Conservation (phyloP, 2,797 vertebrate genomes). For the Pangasius mekongensis region DNA sequence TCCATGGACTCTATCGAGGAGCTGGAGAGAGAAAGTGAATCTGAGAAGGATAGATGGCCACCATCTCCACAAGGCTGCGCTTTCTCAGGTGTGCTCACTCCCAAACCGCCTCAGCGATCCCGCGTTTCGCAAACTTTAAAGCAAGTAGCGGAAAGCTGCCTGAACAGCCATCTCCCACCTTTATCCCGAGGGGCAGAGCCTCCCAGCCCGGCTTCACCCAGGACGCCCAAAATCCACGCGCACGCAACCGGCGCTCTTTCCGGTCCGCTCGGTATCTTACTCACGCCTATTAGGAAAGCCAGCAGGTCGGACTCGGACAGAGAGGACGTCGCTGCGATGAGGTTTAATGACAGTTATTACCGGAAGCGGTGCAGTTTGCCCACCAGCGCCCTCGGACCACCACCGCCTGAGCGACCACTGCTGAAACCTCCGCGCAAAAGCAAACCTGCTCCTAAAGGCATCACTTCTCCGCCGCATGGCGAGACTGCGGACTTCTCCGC, state of each 20-base stretch:
- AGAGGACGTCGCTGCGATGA: constrained; percentile 37
- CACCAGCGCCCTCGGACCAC: constrained; percentile 61
- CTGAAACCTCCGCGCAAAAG: constrained; percentile 59
- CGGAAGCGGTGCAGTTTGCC: constrained; percentile 76
- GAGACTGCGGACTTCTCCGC: constrained; percentile 33
- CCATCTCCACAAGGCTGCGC: constrained; percentile 26
- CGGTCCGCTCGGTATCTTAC: constrained; percentile 62
- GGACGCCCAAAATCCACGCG: constrained; percentile 50
- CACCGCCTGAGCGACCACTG: constrained; percentile 62
- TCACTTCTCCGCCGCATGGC: constrained; percentile 36
- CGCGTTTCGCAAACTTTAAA: not conserved
- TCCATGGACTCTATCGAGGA: constrained; percentile 76
- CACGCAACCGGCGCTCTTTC: not conserved
- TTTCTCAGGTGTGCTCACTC: constrained; percentile 57
- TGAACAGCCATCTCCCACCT: constrained; percentile 41
- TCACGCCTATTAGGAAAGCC: constrained; percentile 66
- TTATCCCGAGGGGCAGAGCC: constrained; percentile 27
- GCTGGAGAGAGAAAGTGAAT: constrained; percentile 62
- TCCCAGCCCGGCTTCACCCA: constrained; percentile 45
- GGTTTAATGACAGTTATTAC: constrained; percentile 72
- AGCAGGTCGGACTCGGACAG: constrained; percentile 22
- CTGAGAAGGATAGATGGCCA: constrained; percentile 22
- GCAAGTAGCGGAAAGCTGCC: not conserved
- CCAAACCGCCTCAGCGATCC: constrained; percentile 50
- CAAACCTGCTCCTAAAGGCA: constrained; percentile 53